Evolutionary conservation across 2,888 invertebrate genomes (phyloP).

Genomic region (Drosophila diplacantha): DNA sequence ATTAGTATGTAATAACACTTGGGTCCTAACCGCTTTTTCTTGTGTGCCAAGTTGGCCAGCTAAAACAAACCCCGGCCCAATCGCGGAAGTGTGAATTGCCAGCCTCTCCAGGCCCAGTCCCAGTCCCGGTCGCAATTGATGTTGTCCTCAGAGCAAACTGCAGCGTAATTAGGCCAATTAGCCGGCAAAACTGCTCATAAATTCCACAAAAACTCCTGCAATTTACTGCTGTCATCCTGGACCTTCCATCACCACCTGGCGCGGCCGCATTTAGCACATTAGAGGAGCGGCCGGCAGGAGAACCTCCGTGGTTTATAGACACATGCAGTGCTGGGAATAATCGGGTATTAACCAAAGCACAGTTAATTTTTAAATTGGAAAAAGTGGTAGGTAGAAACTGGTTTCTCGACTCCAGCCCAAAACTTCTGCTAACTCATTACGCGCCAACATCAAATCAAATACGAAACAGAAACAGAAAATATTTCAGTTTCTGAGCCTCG

Average conservation of each 20-base stretch:
- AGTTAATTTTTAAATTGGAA: slow-evolving; percentile 66
- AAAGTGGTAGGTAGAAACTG: slow-evolving; percentile 43
- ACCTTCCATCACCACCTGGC: slow-evolving; percentile 27
- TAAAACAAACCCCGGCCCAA: slow-evolving; percentile 47
- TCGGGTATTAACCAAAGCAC: slow-evolving; percentile 69
- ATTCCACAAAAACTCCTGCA: slow-evolving; percentile 59
- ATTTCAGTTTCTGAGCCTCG: slow-evolving; percentile 46
- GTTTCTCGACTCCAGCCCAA: slow-evolving; percentile 39
- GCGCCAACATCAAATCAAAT: slow-evolving; percentile 26
- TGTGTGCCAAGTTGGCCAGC: slow-evolving; percentile 2
- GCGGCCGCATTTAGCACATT: slow-evolving; percentile 52
- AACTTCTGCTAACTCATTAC: slow-evolving; percentile 55
- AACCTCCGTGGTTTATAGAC: slow-evolving; percentile 47
- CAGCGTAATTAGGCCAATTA: slow-evolving; percentile 68
- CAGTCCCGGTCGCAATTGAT: slow-evolving; percentile 28
- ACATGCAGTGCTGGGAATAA: slow-evolving; percentile 63
- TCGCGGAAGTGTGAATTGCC: slow-evolving; percentile 68
- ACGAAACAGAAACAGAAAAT: slow-evolving; percentile 50
- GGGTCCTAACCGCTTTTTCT: background rate
- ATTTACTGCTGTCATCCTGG: slow-evolving; percentile 36
- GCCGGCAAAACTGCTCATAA: slow-evolving; percentile 61
- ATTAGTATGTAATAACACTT: too few relatives aligned
- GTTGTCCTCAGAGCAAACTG: slow-evolving; percentile 42
- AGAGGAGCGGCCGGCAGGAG: slow-evolving; percentile 12
- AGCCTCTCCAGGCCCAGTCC: slow-evolving; percentile 13